These are phyloP conservation scores for Autographa gamma DNA, from an alignment of 2,888 invertebrate species.

Conservation along the genomic window DNA sequence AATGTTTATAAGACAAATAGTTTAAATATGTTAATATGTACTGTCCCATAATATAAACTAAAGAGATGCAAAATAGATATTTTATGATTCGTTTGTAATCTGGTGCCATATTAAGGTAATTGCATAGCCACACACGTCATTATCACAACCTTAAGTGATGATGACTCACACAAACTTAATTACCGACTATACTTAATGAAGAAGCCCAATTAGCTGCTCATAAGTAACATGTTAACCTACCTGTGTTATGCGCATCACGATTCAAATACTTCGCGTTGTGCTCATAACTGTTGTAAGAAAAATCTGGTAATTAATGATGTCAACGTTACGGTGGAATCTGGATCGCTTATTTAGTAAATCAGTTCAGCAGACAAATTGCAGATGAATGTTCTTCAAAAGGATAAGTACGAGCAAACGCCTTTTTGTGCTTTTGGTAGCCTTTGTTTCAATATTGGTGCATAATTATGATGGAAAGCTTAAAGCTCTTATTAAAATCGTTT, in stretches of 20 bases:
- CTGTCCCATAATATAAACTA: too few species aligned
- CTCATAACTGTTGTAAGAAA: neutral
- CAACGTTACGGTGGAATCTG: constrained; percentile 4
- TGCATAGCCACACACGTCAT: too few species aligned
- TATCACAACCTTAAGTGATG: neutral
- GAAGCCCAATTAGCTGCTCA: constrained; percentile 4
- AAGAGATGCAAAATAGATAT: too few species aligned
- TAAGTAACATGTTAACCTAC: neutral
- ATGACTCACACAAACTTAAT: constrained; percentile 5
- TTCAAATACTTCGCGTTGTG: neutral
- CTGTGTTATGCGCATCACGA: neutral
- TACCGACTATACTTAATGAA: neutral
- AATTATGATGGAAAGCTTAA: too few species aligned
- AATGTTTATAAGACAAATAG: too few species aligned
- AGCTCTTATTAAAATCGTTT: too few species aligned
- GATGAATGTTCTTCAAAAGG: neutral
- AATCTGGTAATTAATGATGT: neutral
- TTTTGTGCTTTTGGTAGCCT: too few species aligned
- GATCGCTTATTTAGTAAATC: neutral
- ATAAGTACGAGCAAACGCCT: too few species aligned
- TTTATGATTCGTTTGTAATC: too few species aligned
- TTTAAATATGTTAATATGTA: too few species aligned
- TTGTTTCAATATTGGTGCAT: too few species aligned
- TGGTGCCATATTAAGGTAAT: too few species aligned
- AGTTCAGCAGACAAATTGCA: neutral